These are phyloP conservation scores for Acronicta alni DNA, from an alignment of 2,888 invertebrate species.

Conservation along the genomic window DNA sequence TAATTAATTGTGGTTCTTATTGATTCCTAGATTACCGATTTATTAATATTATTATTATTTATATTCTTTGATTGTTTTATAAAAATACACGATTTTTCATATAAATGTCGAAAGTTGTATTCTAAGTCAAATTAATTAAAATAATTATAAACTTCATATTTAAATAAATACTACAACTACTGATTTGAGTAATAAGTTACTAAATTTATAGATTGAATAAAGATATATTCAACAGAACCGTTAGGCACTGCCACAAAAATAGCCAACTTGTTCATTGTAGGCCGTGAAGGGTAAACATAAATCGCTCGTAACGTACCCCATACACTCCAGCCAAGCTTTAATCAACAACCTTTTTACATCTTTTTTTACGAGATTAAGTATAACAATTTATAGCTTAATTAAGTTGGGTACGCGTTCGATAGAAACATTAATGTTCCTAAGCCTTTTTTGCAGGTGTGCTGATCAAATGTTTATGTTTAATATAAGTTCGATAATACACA, in stretches of 20 bases:
- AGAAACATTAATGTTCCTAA: conserved; percentile 16
- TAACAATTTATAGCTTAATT: conserved; percentile 41
- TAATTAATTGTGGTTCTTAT: conserved; percentile 26
- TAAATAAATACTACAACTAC: too few species aligned
- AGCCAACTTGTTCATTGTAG: conserved; percentile 14
- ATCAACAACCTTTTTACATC: conserved; percentile 51
- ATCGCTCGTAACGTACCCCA: conserved; percentile 30
- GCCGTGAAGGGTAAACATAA: conserved; percentile 21
- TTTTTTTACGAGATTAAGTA: conserved; percentile 53
- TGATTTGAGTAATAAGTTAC: too few species aligned
- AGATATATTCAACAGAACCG: not conserved
- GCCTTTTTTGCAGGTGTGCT: conserved; percentile 12
- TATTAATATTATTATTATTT: not conserved
- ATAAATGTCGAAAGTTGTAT: too few species aligned
- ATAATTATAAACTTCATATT: too few species aligned
- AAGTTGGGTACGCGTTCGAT: conserved; percentile 13
- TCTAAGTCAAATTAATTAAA: too few species aligned
- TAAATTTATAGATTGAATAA: not conserved
- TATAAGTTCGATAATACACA: not conserved
- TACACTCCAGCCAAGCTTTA: conserved; percentile 37
- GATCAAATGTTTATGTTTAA: conserved; percentile 18
- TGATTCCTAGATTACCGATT: not conserved
- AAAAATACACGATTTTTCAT: too few species aligned
- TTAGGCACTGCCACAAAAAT: conserved; percentile 5
- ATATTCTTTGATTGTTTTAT: not conserved